phyloP scores from a whole-genome alignment of 2,888 invertebrate species.

The Lomographa bimaculata region DNA sequence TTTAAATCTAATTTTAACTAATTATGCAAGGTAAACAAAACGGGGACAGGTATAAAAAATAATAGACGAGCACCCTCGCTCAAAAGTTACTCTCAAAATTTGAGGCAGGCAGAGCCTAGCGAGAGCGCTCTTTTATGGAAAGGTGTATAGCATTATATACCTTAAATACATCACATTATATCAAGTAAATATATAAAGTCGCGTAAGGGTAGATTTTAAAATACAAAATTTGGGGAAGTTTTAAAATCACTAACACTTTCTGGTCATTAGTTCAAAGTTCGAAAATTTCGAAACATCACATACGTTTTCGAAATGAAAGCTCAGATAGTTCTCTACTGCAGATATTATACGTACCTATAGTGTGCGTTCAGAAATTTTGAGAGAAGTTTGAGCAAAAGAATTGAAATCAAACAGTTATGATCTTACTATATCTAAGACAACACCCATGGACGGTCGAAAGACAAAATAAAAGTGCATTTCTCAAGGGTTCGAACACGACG shows the following conservation, averaged over 20 bases:
- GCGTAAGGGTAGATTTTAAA: constrained; percentile 45
- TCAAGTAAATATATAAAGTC: constrained; percentile 42
- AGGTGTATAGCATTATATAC: constrained; percentile 40
- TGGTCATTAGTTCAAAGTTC: constrained; percentile 52
- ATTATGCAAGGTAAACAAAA: constrained; percentile 37
- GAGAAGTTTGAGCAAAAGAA: constrained; percentile 38
- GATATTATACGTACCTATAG: constrained; percentile 11
- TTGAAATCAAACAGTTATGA: constrained; percentile 37
- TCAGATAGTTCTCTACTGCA: constrained; percentile 36
- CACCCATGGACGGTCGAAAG: constrained; percentile 79
- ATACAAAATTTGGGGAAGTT: constrained; percentile 51
- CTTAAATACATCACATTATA: constrained; percentile 55
- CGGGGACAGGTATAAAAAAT: constrained; percentile 30
- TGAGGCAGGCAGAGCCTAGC: neutral
- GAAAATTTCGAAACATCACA: constrained; percentile 65
- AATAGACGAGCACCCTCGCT: constrained; percentile 10
- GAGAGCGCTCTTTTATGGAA: constrained; percentile 1
- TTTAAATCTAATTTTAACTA: constrained; percentile 41
- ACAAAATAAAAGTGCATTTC: constrained; percentile 34
- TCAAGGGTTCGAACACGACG: constrained; percentile 20
- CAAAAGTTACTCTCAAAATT: constrained; percentile 6
- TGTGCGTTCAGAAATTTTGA: constrained; percentile 30
- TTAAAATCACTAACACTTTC: constrained; percentile 67
- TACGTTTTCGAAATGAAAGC: constrained; percentile 53
- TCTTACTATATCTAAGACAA: constrained; percentile 61